Evolutionary conservation across 2,113 vertebrate genomes (phyloP).

Genomic region (Psittacula cyanocephala): DNA sequence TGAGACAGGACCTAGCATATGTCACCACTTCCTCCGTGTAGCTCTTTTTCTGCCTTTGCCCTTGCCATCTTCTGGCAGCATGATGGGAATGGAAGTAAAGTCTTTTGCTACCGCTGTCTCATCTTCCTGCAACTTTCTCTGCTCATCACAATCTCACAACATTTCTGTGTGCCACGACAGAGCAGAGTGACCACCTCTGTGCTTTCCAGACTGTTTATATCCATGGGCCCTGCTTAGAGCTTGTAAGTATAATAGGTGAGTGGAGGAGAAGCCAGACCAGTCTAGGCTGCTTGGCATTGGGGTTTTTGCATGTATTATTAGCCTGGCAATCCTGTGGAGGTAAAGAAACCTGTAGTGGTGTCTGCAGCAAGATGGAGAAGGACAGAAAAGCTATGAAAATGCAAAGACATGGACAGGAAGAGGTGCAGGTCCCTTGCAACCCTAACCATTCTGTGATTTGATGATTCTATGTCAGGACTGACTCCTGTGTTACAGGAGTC

Average conservation of each 20-base stretch:
- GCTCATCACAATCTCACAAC: background rate
- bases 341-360: background rate
- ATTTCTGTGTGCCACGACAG: background rate
- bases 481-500: background rate
- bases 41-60: background rate
- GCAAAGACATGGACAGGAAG: background rate
- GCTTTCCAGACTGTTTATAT: background rate
- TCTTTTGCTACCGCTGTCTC: background rate
- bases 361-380: background rate
- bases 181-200: background rate
- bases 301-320: background rate
- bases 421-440: background rate
- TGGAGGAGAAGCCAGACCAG: background rate
- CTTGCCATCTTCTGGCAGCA: background rate
- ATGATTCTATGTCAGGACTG: background rate
- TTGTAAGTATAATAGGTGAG: background rate
- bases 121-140: background rate
- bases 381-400: background rate
- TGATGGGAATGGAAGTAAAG: background rate
- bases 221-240: background rate
- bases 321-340: background rate
- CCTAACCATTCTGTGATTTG: background rate
- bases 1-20: background rate
- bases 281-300: background rate
- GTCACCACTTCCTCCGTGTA: background rate